phyloP scores from a whole-genome alignment of 2,113 vertebrate genomes.

The Procavia capensis region DNA sequence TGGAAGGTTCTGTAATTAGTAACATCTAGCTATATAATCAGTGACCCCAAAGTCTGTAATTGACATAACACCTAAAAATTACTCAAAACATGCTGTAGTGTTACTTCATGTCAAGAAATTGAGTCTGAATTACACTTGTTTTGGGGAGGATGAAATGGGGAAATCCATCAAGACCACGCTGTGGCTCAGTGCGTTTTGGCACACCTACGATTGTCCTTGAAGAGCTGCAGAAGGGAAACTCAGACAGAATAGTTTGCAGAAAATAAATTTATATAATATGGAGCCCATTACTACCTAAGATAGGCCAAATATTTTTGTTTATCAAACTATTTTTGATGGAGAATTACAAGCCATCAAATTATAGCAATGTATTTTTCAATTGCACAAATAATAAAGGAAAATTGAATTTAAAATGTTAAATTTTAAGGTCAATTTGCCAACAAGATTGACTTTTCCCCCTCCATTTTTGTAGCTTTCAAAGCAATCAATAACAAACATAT shows the following conservation, averaged over 20 bases:
- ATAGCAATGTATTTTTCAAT: not conserved
- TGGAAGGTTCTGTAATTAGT: constrained; percentile 75
- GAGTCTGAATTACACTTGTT: constrained; percentile 42
- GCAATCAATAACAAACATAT: not conserved
- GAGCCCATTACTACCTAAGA: not conserved
- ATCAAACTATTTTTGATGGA: not conserved
- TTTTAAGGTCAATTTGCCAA: not conserved
- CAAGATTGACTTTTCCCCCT: not conserved
- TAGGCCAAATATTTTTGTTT: not conserved
- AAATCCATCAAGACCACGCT: constrained; percentile 41
- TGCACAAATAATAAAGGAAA: not conserved
- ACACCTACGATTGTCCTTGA: not conserved
- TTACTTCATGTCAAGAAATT: constrained; percentile 67
- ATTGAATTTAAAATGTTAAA: not conserved
- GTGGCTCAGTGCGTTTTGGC: not conserved
- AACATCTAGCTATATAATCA: constrained; percentile 64
- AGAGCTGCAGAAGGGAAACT: not conserved
- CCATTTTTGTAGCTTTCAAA: not conserved
- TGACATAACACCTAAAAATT: constrained; percentile 72
- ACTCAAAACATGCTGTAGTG: constrained; percentile 59
- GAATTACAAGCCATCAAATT: not conserved
- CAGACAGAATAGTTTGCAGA: not conserved
- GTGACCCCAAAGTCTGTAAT: constrained; percentile 74
- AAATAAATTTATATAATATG: not conserved
- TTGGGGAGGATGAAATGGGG: not conserved